Percentiles rank a stretch among this genome's conserved stretches.
phyloP scores from a whole-genome alignment of 2,888 invertebrate species.

The Trypoxylon attenuatum region DNA sequence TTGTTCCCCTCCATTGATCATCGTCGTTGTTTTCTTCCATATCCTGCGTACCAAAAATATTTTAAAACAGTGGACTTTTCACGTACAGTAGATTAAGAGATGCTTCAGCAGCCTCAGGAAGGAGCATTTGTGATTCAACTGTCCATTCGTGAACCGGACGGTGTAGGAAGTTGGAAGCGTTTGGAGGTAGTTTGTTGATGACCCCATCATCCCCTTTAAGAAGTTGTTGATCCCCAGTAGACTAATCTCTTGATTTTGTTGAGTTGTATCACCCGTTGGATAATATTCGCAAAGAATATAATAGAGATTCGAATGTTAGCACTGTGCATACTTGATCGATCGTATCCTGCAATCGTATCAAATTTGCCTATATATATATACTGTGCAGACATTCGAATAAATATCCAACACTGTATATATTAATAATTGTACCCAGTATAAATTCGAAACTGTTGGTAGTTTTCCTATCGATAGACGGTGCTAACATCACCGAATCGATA shows the following conservation, averaged over 20 bases:
- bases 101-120: constrained; percentile 29
- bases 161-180: constrained; percentile 12
- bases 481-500: constrained; percentile 18
- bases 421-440: constrained; percentile 18
- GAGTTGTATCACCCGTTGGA: background rate
- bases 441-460: constrained; percentile 16
- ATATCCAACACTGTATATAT: constrained; percentile 6
- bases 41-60: background rate
- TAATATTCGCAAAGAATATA: constrained; percentile 6
- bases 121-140: constrained; percentile 29
- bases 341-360: no score
- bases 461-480: constrained; percentile 26
- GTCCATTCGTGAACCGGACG: constrained; percentile 44
- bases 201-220: constrained; percentile 11
- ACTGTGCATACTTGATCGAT: no score
- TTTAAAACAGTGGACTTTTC: constrained; percentile 53
- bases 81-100: constrained; percentile 21
- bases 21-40: constrained; percentile 5
- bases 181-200: constrained; percentile 17
- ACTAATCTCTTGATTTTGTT: constrained; percentile 40
- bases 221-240: constrained; percentile 40
- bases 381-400: constrained; percentile 10
- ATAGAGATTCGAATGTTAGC: constrained; percentile 3
- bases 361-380: no score
- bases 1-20: background rate